These are phyloP conservation scores for Python bivittatus DNA, from an alignment of 2,113 vertebrate species.

Conservation along the genomic window DNA sequence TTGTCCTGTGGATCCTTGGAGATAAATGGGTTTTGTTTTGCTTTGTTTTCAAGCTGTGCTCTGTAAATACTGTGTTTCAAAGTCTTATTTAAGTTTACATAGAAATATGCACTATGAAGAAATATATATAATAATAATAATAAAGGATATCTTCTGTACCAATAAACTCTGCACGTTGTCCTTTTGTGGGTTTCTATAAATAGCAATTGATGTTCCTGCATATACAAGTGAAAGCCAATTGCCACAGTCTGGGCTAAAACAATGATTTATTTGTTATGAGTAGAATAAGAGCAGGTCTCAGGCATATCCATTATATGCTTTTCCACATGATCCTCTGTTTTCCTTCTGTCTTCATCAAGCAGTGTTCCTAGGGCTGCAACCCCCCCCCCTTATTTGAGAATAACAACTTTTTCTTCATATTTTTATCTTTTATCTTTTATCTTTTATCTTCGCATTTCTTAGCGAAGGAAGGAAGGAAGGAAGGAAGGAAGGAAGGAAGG, in stretches of 20 bases:
- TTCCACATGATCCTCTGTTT: background rate
- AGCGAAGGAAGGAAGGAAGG: no score
- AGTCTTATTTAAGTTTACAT: conserved; percentile 64
- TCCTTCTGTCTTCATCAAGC: background rate
- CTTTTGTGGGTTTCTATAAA: background rate
- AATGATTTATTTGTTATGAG: background rate
- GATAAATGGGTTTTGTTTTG: conserved; percentile 52
- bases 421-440: no score
- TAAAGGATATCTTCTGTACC: conserved; percentile 65
- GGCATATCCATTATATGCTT: background rate
- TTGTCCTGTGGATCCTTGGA: conserved; percentile 61
- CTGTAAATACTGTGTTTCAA: conserved; percentile 57
- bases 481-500: no score
- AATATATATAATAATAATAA: conserved; percentile 40
- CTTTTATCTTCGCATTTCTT: no score
- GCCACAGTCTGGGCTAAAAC: background rate
- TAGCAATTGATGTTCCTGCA: background rate
- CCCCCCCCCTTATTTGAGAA: background rate
- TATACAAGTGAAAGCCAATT: background rate
- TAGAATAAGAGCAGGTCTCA: background rate
- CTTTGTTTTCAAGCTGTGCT: conserved; percentile 32
- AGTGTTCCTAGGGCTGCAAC: background rate
- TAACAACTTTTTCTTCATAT: no score
- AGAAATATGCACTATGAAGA: conserved; percentile 63
- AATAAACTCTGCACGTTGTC: conserved; percentile 29